Base-by-base conservation (phyloP, 2,113 vertebrate species). In the Oncorhynchus nerka region DNA sequence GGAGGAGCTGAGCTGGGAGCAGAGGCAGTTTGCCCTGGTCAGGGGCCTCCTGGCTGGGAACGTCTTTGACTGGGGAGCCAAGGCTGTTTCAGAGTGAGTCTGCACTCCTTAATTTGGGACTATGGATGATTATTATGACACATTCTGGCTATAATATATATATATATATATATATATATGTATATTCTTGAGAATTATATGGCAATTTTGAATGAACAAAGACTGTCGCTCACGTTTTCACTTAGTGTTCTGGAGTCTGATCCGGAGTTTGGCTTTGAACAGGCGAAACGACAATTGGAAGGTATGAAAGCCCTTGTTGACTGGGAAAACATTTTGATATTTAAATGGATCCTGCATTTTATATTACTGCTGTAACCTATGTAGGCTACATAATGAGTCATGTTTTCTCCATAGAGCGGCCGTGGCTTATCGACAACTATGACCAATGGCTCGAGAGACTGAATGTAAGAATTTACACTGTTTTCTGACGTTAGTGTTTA, bases 61-160 rank as follows among this genome's bases (percentile, higher is more conserved):
- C 32, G 97, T 99, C 80, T 99, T 99, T 34, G 98, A 99, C 93
- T 99, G 98, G 98, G 98, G 98, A 67, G 98, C 97, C 84, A 99
- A 98, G 86, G 97, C 97, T 0, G 96, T 99, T 83, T 97, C 97
- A 4, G 97, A 98, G 98, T 99, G 93, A 92, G 51, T 19, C 51
- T 55, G 51, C 15, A 55, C 51, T 16, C 16, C 16, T 55, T 8
- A 19, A 55, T 4, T 51, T 51, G 11, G 49, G 49, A 51, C 49
- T 5, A 16, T 51, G 4, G 1, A 55, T 4, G 51, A 55, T 55
- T 55, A 55, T 51, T 51, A 51, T 51, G 49, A 51, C 49, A 16
- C 16, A 51, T 13, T 45, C 39, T 11, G 39, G 4, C 4, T 19
- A 55, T 55, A 55, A 30, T 30, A 30, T 51, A 51, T n/a, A n/a